Base-by-base conservation (phyloP, 2,888 invertebrate genomes). In the Crocallis elinguaria region DNA sequence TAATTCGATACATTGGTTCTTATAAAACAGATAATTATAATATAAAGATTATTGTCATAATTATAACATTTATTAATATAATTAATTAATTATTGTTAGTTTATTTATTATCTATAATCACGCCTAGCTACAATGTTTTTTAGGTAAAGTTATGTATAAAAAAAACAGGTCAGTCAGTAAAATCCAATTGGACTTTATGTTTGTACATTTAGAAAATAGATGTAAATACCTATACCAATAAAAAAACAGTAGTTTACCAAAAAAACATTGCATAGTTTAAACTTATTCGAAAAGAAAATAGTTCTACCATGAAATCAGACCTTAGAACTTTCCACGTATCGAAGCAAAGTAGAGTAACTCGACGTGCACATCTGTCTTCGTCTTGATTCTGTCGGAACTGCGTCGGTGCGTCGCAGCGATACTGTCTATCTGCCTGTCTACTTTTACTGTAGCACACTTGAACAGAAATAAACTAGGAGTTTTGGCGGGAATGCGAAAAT, bases 321-420 rank as follows among this genome's bases (percentile, higher is more conserved):
- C n/a, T n/a, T 12, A 32, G 33, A 39, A 51, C 38, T 39, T 35
- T 3, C 25, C 38, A 13, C 17, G 30, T 44, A 44, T 39, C 51
- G 41, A n/a, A n/a, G 27, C 35, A 44, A 35, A 52, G 36, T 44
- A 36, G 35, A 19, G 17, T n/a, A 37, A 3, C 23, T 37, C 39
- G 60, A 52, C 49, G 32, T 48, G 50, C 27, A 46, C 58, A 66
- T 66, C 49, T 49, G 51, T 62, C 62, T 57, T 41, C 45, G 60
- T 63, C 60, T 32, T 14, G 55, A 60, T 54, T 55, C 37, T 49
- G 60, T 60, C 60, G 32, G 52, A 50, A 49, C 50, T 60, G 17
- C 50, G 27, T 38, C 41, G 44, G 52, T 55, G 38, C 43, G 30
- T 52, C 42, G 51, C 23, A 42, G n/a, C 23, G 42, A 42, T 33